These are phyloP conservation scores for Balearica regulorum DNA, from an alignment of 2,797 vertebrate genomes.

Conservation along the genomic window DNA sequence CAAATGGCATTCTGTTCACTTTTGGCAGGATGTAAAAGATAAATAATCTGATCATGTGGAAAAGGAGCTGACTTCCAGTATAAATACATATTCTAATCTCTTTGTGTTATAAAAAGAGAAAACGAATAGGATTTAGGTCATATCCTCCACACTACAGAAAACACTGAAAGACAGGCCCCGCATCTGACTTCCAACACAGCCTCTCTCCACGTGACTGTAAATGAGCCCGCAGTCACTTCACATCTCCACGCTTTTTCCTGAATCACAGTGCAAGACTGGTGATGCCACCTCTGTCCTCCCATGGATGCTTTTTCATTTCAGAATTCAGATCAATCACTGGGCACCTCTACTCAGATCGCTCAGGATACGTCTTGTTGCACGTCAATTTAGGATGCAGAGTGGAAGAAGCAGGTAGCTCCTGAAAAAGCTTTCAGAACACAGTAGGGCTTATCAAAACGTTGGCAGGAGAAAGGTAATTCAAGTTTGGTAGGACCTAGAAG, in stretches of 20 bases:
- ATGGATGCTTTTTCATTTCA: accelerated
- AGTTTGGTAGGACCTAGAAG: neutral
- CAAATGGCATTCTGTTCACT: conserved; percentile 63
- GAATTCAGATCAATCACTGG: neutral
- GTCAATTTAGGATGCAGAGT: neutral
- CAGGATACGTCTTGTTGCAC: neutral
- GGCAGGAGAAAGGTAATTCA: neutral
- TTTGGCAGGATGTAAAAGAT: conserved; percentile 67
- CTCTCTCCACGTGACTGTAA: neutral
- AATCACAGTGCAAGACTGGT: accelerated
- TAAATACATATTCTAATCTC: conserved; percentile 57
- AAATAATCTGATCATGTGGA: conserved; percentile 69
- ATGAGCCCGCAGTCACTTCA: neutral
- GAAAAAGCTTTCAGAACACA: neutral
- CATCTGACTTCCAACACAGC: neutral
- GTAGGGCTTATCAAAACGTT: neutral
- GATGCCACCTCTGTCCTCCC: neutral
- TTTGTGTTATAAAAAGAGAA: conserved; percentile 60
- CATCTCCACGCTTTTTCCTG: accelerated
- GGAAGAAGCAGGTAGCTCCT: neutral
- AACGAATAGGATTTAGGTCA: conserved; percentile 53
- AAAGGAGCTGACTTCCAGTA: conserved; percentile 68
- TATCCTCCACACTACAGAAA: neutral
- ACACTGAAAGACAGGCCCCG: accelerated
- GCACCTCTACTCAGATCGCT: neutral